These are phyloP conservation scores for Trichacis sp. DNA, from an alignment of 2,888 invertebrate species.

Conservation along the genomic window DNA sequence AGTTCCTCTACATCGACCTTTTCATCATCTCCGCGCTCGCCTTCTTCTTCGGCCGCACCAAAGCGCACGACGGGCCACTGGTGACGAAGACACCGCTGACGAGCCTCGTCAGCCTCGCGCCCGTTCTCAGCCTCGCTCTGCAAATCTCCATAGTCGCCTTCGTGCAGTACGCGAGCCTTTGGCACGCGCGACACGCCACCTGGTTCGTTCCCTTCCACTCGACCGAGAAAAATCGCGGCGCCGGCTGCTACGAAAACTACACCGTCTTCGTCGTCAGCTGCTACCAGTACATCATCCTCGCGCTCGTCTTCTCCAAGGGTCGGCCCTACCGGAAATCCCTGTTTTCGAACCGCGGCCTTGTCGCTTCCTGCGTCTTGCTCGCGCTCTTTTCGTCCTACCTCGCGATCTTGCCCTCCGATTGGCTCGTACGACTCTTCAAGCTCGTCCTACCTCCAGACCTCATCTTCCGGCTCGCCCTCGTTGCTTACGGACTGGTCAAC, in stretches of 20 bases:
- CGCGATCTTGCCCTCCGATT: slow-evolving; percentile 75
- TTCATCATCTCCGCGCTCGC: slow-evolving; percentile 90
- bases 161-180: slow-evolving; percentile 75
- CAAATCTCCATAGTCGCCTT: background rate
- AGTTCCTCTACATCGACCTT: slow-evolving; percentile 92
- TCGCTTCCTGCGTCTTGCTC: slow-evolving; percentile 78
- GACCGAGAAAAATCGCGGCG: slow-evolving; percentile 71
- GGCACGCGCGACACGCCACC: slow-evolving; percentile 75
- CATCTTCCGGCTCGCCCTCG: slow-evolving; percentile 72
- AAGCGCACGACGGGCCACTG: slow-evolving; percentile 80
- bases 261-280: slow-evolving; percentile 87
- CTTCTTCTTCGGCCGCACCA: slow-evolving; percentile 91
- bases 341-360: slow-evolving; percentile 83
- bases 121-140: slow-evolving; percentile 80
- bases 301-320: slow-evolving; percentile 90
- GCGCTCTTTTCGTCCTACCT: slow-evolving; percentile 78
- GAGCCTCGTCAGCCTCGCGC: slow-evolving; percentile 82
- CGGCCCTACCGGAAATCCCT: slow-evolving; percentile 89
- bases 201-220: slow-evolving; percentile 72
- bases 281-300: slow-evolving; percentile 91
- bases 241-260: slow-evolving; percentile 85
- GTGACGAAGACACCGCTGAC: slow-evolving; percentile 85
- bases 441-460: slow-evolving; percentile 77
- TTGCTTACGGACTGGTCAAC: slow-evolving; percentile 71
- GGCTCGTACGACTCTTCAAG: slow-evolving; percentile 75